Percentiles rank a stretch among this genome's conserved stretches.
Evolutionary conservation across 1,140 invertebrate species (phyloP).

Genomic region (Tyrophagus putrescentiae): DNA sequence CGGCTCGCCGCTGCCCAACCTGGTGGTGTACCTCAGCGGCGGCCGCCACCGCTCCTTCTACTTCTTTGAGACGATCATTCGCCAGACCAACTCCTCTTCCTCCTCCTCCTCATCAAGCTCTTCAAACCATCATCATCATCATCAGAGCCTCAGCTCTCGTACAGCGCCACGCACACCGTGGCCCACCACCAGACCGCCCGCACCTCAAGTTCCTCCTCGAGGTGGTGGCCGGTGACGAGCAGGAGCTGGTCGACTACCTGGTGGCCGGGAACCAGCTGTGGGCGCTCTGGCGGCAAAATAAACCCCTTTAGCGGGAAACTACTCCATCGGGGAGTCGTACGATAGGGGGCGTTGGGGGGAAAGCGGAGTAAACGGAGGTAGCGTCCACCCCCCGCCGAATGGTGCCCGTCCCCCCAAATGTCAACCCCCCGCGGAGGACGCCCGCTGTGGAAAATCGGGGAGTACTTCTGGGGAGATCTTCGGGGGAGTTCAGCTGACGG

Average conservation of each 20-base stretch:
- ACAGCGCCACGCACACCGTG: not conserved
- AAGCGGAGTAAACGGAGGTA: constrained; percentile 22
- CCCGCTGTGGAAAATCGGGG: constrained; percentile 42
- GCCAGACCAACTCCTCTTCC: not conserved
- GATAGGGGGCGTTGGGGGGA: not conserved
- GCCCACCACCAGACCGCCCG: not conserved
- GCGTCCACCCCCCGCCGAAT: not conserved
- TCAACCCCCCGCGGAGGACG: not conserved
- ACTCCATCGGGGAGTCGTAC: constrained; percentile 22
- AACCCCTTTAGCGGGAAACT: constrained; percentile 41
- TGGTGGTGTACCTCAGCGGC: not conserved
- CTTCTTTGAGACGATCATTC: not conserved
- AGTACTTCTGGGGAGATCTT: constrained; percentile 65
- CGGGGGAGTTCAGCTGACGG: constrained; percentile 55
- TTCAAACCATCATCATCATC: not conserved
- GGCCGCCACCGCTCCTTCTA: not conserved
- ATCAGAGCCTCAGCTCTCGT: constrained; percentile 4
- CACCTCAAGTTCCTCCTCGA: constrained; percentile 4
- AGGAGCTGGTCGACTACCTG: constrained; percentile 55
- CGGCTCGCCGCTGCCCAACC: constrained; percentile 32
- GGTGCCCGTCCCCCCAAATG: constrained; percentile 9
- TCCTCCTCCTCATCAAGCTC: constrained; percentile 23
- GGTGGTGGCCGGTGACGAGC: constrained; percentile 33
- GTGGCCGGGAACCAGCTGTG: constrained; percentile 46
- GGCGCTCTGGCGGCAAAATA: constrained; percentile 47